phyloP scores from a whole-genome alignment of 2,888 invertebrate species.

The Meandrusa payeni region DNA sequence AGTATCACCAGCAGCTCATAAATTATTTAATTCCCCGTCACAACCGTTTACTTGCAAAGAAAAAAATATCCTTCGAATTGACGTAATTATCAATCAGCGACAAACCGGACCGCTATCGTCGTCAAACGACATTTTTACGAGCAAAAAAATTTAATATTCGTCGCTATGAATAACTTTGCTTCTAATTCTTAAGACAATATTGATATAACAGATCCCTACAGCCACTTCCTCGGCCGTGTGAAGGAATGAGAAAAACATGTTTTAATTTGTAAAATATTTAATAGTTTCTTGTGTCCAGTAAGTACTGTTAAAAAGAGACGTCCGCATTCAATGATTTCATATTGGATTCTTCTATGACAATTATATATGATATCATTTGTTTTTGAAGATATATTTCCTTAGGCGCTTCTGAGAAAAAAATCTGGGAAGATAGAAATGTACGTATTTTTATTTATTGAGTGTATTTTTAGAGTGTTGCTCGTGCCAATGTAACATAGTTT shows the following conservation, averaged over 20 bases:
- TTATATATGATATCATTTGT: too few relatives aligned
- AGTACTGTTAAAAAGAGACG: constrained; percentile 4
- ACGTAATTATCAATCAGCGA: constrained; percentile 23
- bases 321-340: too few relatives aligned
- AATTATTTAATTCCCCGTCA: constrained; percentile 4
- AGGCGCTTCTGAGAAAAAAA: too few relatives aligned
- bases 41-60: background rate
- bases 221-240: constrained; percentile 10
- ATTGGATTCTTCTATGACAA: too few relatives aligned
- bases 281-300: too few relatives aligned
- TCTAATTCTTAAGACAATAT: constrained; percentile 34
- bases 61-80: constrained; percentile 18
- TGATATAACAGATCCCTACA: constrained; percentile 36
- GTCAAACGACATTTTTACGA: constrained; percentile 47
- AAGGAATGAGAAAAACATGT: constrained; percentile 6
- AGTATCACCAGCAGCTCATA: too few relatives aligned
- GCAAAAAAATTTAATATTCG: constrained; percentile 43
- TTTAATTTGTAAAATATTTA: background rate
- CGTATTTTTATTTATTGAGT: too few relatives aligned
- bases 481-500: too few relatives aligned
- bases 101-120: constrained; percentile 37
- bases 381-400: too few relatives aligned
- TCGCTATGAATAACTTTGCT: constrained; percentile 27
- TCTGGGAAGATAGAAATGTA: too few relatives aligned
- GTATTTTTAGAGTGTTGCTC: too few relatives aligned